Evolutionary conservation across 2,888 invertebrate genomes (phyloP), one percentile per base, ranked within the genome.

Genomic region (Cheilosia vulpina): DNA sequence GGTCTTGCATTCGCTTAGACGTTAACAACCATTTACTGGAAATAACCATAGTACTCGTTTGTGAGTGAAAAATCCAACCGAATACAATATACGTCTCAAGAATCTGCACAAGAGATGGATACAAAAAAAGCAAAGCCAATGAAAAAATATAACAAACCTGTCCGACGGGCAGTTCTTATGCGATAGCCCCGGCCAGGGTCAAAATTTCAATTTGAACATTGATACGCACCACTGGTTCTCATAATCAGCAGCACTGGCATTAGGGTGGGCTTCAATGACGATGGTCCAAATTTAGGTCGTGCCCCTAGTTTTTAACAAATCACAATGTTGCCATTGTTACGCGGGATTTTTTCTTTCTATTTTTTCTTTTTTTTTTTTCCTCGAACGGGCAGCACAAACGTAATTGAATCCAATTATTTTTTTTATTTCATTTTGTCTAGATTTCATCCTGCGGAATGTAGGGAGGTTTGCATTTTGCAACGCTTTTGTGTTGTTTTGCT

Each of bases 371-470:
- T 3, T 38, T 38, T 1, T 38, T 1, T 38, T 13, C 13, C 13
- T 13, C 38, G 1, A n/a, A 52, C 72, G 62, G 53, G 72, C 2
- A 53, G 52, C 24, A 21, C 38, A 27, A 60, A 52, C 17, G 21
- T 53, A 62, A 72, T 72, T 72, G 62, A 72, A 62, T 62, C 21
- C 72, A 72, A 72, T 72, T 72, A 62, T 52, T 72, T 72, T 62
- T 31, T 62, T 62, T 72, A 72, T 72, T 62, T 52, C 34, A n/a
- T 41, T 38, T 34, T 38, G 38, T 21, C 15, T 13, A 24, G 27
- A 17, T 34, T 71, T 58, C 24, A 38, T 47, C 45, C 21, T 34
- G 17, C 34, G 31, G 15, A 55, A 27, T 27, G 17, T 55, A 7
- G 13, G 9, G 43, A 31, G 50, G 50, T 47, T 47, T n/a, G 47